Base-by-base conservation (phyloP, 2,113 vertebrate genomes). In the Sardina pilchardus region DNA sequence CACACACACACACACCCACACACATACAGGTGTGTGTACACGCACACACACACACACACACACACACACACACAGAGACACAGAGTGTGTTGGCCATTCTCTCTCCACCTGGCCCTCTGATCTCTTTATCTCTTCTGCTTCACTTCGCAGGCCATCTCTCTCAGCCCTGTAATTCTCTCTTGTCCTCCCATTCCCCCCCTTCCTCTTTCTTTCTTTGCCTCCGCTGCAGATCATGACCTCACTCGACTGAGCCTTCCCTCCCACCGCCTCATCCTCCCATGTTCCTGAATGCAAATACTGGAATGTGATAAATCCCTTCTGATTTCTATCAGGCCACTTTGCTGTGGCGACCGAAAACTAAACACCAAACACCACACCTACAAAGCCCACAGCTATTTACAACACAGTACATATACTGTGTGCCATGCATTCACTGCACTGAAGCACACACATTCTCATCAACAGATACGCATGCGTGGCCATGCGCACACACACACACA, bases 301-400 rank as follows among this genome's bases (percentile, higher is more conserved):
- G 92, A 94, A 95, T 92, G 92, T 94, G 94, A 95, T 95, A 94
- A 95, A 95, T 94, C 94, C 90, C 92, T 42, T 92, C 90, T 85
- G 94, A 95, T 95, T 95, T 92, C 92, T 95, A 95, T 95, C 94
- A 91, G 86, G 91, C 92, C 93, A 90, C 93, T 94, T 94, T 95
- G 94, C 94, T 95, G 94, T 94, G 94, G 94, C 88, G 94, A 95
- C 94, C 88, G 53, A 94, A 93, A 92, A 88, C 92, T 90, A 95
- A 95, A 95, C 94, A 93, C 92, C 88, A 93, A 94, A 93, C 94
- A 92, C 92, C 75, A 88, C 93, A 95, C 94, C 92, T 93, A 94
- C 92, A 93, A 89, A 92, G 92, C 85, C 91, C 92, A 88, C 86
- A 89, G 87, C 93, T 94, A 94, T 94, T 94, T 94, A 94, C 91